phyloP scores from a whole-genome alignment of 2,113 vertebrate genomes.

The Phaetusa simplex region DNA sequence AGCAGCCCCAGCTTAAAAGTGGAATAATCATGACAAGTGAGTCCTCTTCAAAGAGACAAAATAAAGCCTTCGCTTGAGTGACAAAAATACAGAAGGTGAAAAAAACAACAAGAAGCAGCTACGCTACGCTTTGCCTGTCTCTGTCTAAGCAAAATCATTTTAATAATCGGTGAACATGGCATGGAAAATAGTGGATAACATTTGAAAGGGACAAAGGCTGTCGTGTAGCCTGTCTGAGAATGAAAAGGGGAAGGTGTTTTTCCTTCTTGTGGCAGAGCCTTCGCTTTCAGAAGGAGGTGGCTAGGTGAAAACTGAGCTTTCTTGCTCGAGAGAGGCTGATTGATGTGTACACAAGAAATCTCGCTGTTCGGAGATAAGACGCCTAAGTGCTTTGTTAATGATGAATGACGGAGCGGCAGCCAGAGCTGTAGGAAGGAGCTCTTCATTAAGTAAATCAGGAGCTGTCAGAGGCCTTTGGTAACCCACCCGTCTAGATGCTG shows the following conservation, averaged over 20 bases:
- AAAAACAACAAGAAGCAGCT: not conserved
- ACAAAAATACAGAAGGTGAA: not conserved
- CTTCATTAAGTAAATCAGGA: not conserved
- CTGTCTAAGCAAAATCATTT: conserved; percentile 10
- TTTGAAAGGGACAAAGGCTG: not conserved
- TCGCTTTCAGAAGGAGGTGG: not conserved
- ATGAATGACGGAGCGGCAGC: not conserved
- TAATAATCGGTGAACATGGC: not conserved
- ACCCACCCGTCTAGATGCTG: not conserved
- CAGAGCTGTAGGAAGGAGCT: not conserved
- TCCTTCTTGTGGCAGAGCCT: not conserved
- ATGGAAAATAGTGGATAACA: not conserved
- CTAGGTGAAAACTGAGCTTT: not conserved
- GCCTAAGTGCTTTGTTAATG: not conserved
- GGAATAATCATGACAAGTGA: conserved; percentile 6
- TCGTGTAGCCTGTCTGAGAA: not conserved
- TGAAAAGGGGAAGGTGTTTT: not conserved
- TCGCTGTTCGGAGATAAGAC: not conserved
- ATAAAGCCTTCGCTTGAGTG: not conserved
- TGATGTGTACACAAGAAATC: conserved; percentile 1
- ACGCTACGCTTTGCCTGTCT: not conserved
- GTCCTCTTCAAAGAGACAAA: not conserved
- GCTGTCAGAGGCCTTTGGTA: not conserved
- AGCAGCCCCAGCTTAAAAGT: not conserved
- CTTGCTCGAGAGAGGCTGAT: not conserved